Evolutionary conservation across 2,888 invertebrate species (phyloP), one percentile per base, ranked within the genome.

Genomic region (Andrena dorsata): DNA sequence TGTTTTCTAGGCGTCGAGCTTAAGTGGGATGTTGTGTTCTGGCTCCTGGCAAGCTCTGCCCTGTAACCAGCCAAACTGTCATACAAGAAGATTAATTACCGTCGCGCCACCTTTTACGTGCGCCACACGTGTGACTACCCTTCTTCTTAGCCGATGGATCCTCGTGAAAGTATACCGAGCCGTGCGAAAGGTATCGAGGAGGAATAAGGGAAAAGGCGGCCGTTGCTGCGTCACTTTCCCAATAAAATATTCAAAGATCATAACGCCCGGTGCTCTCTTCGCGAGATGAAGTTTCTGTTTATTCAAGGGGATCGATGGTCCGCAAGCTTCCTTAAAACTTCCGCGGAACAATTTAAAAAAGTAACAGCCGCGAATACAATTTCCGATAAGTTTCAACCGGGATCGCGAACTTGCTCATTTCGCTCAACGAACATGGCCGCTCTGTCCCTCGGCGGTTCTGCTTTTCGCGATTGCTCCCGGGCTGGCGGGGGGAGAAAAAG

Each of bases 1-100:
- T 92, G 92, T 92, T 92, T 92, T 90, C 86, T 75, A 68, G 83
- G 86, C 85, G 84, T 84, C 81, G 68, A 64, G 85, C 89, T 89
- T 92, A 92, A 92, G 92, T 92, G 92, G 91, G 89, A 92, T 92
- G 92, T 90, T 92, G 92, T 92, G 92, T 92, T 91, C 90, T 68
- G 81, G 82, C 89, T 88, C 82, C 90, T 84, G 88, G 88, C 88
- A 83, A 90, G 83, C 88, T 87, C 82, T 87, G 86, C 86, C 75
- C 84, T 75, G 82, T 83, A 88, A 90, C 88, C 90, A 87, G 87
- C 88, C 84, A 83, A 88, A 86, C 83, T 90, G 91, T 91, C 90
- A 91, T 90, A 90, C 86, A 83, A 83, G 86, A 91, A 91, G 91
- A 91, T 91, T 91, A 91, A 91, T 91, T 91, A 86, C 91, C 41